Evolutionary conservation across 2,113 vertebrate species (phyloP).

Genomic region (Pachypanchax playfairii): DNA sequence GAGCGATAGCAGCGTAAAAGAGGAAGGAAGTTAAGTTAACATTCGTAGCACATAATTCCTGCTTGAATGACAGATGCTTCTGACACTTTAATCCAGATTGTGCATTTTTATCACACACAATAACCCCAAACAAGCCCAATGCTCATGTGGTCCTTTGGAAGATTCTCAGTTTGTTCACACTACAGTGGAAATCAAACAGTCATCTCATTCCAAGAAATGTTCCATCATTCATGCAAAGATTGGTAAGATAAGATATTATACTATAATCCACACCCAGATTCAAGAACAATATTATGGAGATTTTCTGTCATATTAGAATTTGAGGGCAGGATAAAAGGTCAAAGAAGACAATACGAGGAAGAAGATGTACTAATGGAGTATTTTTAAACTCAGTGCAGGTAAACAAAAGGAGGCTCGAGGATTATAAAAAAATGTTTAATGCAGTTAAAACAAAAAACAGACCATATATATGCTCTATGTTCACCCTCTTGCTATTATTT

Average conservation of each 20-base stretch:
- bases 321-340: not conserved
- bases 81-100: slow-evolving; percentile 1
- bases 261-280: not conserved
- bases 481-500: too few relatives aligned
- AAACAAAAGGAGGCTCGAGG: too few relatives aligned
- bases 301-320: not conserved
- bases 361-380: not conserved
- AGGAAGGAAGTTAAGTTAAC: slow-evolving; percentile 17
- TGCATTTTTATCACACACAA: slow-evolving; percentile 10
- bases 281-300: too few relatives aligned
- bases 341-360: not conserved
- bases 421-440: too few relatives aligned
- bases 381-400: too few relatives aligned
- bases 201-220: not conserved
- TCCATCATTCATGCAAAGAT: too few relatives aligned
- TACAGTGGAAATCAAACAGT: not conserved
- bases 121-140: slow-evolving; percentile 7
- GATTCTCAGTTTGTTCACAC: slow-evolving; percentile 1
- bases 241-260: not conserved
- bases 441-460: too few relatives aligned
- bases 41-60: slow-evolving; percentile 17
- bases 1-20: slow-evolving; percentile 5
- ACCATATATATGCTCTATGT: too few relatives aligned
- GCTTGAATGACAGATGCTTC: slow-evolving; percentile 14
- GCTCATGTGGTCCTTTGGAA: not conserved